Evolutionary conservation across 2,113 vertebrate genomes (phyloP).

Genomic region (Ageneiosus marmoratus): DNA sequence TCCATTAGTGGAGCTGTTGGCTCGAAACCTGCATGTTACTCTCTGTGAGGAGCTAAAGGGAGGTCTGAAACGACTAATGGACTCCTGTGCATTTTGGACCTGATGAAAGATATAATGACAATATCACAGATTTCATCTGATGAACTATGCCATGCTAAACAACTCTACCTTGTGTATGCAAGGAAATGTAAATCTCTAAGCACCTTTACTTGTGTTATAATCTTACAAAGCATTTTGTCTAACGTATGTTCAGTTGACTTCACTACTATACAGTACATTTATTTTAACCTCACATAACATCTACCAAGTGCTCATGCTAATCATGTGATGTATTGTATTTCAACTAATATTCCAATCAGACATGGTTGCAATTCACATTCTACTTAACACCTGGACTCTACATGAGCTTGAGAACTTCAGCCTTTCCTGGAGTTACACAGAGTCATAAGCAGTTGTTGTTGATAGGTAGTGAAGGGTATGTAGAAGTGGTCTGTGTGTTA

Average conservation of each 20-base stretch:
- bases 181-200: too few relatives aligned
- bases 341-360: background rate
- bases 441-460: slow-evolving; percentile 56
- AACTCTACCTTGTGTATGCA: background rate
- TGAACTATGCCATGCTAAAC: background rate
- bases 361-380: background rate
- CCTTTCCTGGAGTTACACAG: slow-evolving; percentile 55
- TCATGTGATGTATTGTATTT: background rate
- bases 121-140: slow-evolving; percentile 32
- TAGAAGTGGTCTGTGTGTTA: slow-evolving; percentile 64
- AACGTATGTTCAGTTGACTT: background rate
- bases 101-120: slow-evolving; percentile 25
- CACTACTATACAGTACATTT: background rate
- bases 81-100: slow-evolving; percentile 22
- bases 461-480: slow-evolving; percentile 65
- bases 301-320: background rate
- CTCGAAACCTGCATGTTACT: slow-evolving; percentile 17
- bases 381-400: background rate
- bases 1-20: slow-evolving; percentile 4
- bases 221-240: background rate
- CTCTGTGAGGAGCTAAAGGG: background rate
- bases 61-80: slow-evolving; percentile 10
- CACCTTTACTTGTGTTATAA: background rate
- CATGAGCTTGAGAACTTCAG: slow-evolving; percentile 53
- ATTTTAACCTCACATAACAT: background rate